Evolutionary conservation across 1,140 invertebrate species (phyloP).

Genomic region (Apis mellifera): Amel_HAv3.1 CM009937.2:9434501-9435000

Average conservation of each 20-base stretch:
- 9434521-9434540: too few relatives aligned
- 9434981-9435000: not conserved
- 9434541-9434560: not conserved
- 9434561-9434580: conserved; percentile 3
- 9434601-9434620: not conserved
- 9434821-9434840: too few relatives aligned
- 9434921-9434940: too few relatives aligned
- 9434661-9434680: conserved; percentile 18
- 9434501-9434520: too few relatives aligned
- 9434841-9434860: conserved; percentile 19
- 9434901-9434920: not conserved
- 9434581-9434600: conserved; percentile 39
- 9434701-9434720: conserved; percentile 52
- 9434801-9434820: conserved; percentile 39
- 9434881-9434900: conserved; percentile 17
- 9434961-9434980: not conserved
- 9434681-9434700: conserved; percentile 39
- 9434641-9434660: conserved; percentile 13
- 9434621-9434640: conserved; percentile 1
- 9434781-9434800: conserved; percentile 5
- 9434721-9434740: conserved; percentile 44
- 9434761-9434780: not conserved
- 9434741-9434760: conserved; percentile 48
- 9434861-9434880: conserved; percentile 25
- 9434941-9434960: not conserved